Evolutionary conservation across 1,140 invertebrate genomes (phyloP), one percentile per base, ranked within the genome.

Genomic region (Sycobia sp.): DNA sequence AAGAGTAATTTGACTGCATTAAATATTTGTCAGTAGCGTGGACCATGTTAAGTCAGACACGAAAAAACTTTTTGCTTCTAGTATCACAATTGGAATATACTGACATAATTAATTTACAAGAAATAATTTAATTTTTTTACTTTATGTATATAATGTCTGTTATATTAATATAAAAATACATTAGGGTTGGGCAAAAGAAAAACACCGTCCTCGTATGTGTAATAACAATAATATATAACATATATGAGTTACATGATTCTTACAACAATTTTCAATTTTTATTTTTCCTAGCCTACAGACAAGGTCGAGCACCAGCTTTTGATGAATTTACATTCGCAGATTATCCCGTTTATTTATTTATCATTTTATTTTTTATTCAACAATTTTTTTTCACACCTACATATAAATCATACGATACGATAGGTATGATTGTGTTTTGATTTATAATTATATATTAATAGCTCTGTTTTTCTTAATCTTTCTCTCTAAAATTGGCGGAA

Each of bases 141-240:
- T n/a, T n/a, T n/a, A n/a, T n/a, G n/a, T n/a, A n/a, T n/a, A n/a
- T n/a, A n/a, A n/a, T n/a, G n/a, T n/a, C n/a, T n/a, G n/a, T n/a
- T n/a, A n/a, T n/a, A n/a, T n/a, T n/a, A n/a, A n/a, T n/a, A n/a
- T n/a, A n/a, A n/a, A n/a, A n/a, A n/a, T n/a, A n/a, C n/a, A n/a
- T 14, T 46, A n/a, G 39, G 16, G 22, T 20, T 23, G 32, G 25
- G 1, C 50, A n/a, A 3, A 64, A 56, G 29, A 62, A 64, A 56
- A 73, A 57, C 68, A 76, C 69, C 72, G 71, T 67, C 68, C 66
- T 70, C 54, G 58, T 73, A 69, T 75, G 75, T 75, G 68, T 71
- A 71, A 71, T 77, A 78, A 77, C 74, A 74, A 73, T 75, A 71
- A 76, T 74, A 74, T 78, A 77, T 72, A 76, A 76, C 69, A 56